Base-by-base conservation (phyloP, 2,888 invertebrate genomes). In the Polydesmus complanatus region DNA sequence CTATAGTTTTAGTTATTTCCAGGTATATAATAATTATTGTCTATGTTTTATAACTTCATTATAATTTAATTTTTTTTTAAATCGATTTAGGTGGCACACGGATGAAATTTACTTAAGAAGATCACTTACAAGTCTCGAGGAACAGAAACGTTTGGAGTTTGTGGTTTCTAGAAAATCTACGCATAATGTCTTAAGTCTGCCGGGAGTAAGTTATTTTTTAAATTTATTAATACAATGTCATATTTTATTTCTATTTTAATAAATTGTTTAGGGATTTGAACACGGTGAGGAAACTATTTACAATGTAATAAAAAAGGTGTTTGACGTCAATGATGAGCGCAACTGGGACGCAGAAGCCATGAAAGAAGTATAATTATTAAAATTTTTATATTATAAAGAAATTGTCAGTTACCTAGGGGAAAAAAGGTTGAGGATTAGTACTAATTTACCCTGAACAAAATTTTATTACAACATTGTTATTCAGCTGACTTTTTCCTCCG, bases 261-360 rank as follows among this genome's bases (percentile, higher is more conserved):
- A n/a, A n/a, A n/a, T n/a, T n/a, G n/a, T 58, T 22, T 37, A 63
- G 63, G 63, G 61, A 2, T 63, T 63, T 51, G 47, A 55, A 25
- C 25, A 50, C 18, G 90, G 90, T 87, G 87, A 53, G 5, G 37
- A 18, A 18, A 19, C 47, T 27, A 25, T 55, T 2, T 63, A 54
- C 47, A 54, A 62, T 22, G 27, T 62, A 19, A 55, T 63, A 22
- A 50, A 57, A 27, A 57, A 63, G 2, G 91, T 98, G 75, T 93
- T 96, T 79, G 85, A 97, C 59, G 86, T 87, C 1, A 90, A 98
- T 64, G 83, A 77, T 79, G 60, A 64, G 82, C 84, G 48, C 84
- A 91, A 71, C 94, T 93, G 94, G 96, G 95, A 0, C n/a, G 69
- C 74, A 58, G 68, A 73, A 57, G 66, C 79, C 65, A 79, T 91